These are phyloP conservation scores for Dicyrtoma fusca DNA, from an alignment of 2,888 invertebrate species.

Conservation along the genomic window DNA sequence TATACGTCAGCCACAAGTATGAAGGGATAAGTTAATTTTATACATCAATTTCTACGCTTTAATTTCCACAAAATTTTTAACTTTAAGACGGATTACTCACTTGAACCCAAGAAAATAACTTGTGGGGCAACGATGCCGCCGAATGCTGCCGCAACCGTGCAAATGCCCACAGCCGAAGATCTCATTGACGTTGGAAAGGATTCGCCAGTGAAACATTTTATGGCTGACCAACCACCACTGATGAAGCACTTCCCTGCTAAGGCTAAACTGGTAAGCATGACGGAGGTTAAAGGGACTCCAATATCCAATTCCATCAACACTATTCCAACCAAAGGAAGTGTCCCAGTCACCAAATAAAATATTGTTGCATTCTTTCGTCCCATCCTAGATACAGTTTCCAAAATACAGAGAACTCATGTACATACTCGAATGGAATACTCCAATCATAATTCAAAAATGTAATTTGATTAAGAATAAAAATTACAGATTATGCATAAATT, in stretches of 20 bases:
- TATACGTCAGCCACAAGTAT: neutral
- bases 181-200: constrained; percentile 42
- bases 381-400: constrained; percentile 36
- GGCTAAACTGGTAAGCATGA: neutral
- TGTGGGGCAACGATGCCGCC: constrained; percentile 51
- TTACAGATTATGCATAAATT: no score
- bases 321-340: constrained; percentile 38
- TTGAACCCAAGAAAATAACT: constrained; percentile 45
- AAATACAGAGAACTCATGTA: no score
- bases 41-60: neutral
- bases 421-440: no score
- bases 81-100: constrained; percentile 40
- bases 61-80: neutral
- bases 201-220: constrained; percentile 40
- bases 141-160: constrained; percentile 46
- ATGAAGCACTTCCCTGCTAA: constrained; percentile 26
- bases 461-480: no score
- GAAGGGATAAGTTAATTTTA: neutral
- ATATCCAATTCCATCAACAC: constrained; percentile 29
- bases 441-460: no score
- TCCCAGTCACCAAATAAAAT: constrained; percentile 42
- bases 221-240: constrained; percentile 28
- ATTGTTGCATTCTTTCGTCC: constrained; percentile 47
- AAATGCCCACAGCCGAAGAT: constrained; percentile 46
- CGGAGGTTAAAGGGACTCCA: neutral